Percentiles rank a stretch among this genome's conserved stretches.
Conservation (phyloP, 1,140 invertebrate species). For the Tetraneura akinire region DNA sequence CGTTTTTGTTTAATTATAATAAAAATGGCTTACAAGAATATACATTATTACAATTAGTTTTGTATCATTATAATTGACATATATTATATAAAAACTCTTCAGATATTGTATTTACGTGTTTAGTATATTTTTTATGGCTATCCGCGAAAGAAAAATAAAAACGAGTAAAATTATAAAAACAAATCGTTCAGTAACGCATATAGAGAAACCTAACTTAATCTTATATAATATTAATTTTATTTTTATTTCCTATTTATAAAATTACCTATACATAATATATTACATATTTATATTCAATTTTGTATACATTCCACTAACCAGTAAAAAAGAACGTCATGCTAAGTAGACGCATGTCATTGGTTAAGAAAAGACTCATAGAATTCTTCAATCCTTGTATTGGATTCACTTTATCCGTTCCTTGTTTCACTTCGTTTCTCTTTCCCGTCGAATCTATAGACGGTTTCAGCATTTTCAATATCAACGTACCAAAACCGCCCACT, state of each 20-base stretch:
- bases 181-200: not conserved
- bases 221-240: too few relatives aligned
- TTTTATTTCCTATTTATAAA: too few relatives aligned
- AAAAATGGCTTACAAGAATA: too few relatives aligned
- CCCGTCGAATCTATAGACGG: slow-evolving; percentile 62
- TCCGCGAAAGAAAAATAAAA: too few relatives aligned
- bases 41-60: too few relatives aligned
- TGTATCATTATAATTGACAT: too few relatives aligned
- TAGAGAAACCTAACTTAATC: too few relatives aligned
- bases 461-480: slow-evolving; percentile 69
- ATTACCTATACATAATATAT: not conserved
- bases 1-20: too few relatives aligned
- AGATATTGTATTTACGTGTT: too few relatives aligned
- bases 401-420: slow-evolving; percentile 57
- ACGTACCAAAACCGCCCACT: slow-evolving; percentile 72
- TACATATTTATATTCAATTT: not conserved
- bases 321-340: slow-evolving; percentile 88
- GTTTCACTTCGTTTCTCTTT: slow-evolving; percentile 24
- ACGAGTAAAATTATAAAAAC: not conserved
- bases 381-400: slow-evolving; percentile 69
- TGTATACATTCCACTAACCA: slow-evolving; percentile 60
- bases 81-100: too few relatives aligned
- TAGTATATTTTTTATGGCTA: too few relatives aligned
- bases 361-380: slow-evolving; percentile 75
- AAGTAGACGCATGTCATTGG: slow-evolving; percentile 81